Base-by-base conservation (phyloP, 2,888 invertebrate species). In the Neuroscelio doddi region DNA sequence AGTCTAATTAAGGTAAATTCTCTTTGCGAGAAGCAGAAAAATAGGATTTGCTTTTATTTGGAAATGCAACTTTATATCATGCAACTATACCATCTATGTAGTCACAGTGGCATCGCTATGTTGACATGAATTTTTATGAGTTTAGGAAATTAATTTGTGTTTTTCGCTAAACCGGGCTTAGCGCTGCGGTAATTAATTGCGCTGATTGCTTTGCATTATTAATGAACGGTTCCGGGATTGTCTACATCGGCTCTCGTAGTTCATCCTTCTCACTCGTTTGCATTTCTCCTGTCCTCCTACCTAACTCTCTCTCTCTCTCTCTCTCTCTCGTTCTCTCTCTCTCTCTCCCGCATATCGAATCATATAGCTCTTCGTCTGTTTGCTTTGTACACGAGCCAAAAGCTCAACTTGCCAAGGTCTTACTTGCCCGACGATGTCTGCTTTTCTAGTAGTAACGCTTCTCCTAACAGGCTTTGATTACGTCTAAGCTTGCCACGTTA, bases 161-260 rank as follows among this genome's bases (percentile, higher is more conserved):
- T 80, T 79, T 82, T 82, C 80, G 77, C 75, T 80, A 80, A 81
- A 79, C 78, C 69, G 71, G 74, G 82, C 77, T 84, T 80, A 83
- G 78, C 80, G 78, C 76, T 76, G 79, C 71, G 81, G 83, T 83
- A 83, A 83, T 83, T 83, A 83, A 84, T 83, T 83, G 83, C 81
- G 79, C 83, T 83, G 83, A 84, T 84, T 84, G 83, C 80, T 77
- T 71, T 84, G 80, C 82, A 84, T 81, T 74, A 83, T 84, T 84
- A 78, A 84, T 81, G 80, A 82, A 77, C 76, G 76, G 78, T 79
- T 78, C 75, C 73, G 74, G 74, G 73, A 75, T 76, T 71, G 73
- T 75, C 73, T 70, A 71, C 75, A 69, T 68, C 69, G 63, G 73
- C 68, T 67, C 66, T 67, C 64, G 44, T 64, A 61, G 55, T 55